Conservation (phyloP, 2,113 vertebrate species). For the human region DNA sequence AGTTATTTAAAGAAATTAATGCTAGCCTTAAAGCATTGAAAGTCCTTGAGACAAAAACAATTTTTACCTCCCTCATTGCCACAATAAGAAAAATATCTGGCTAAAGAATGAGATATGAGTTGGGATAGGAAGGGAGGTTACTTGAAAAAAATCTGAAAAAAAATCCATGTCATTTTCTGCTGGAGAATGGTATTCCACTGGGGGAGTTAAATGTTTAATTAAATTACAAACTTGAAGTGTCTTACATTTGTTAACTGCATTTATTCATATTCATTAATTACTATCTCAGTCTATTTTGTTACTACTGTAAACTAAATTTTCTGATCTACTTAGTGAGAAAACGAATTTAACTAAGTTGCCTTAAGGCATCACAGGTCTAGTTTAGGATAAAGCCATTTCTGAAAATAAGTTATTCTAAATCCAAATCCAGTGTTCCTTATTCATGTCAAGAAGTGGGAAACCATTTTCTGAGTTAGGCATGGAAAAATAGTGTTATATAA, state of each 20-base stretch:
- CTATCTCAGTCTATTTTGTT: neutral
- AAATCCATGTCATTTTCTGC: neutral
- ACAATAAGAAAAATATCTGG: neutral
- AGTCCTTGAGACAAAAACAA: neutral
- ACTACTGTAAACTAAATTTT: neutral
- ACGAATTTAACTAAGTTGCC: neutral
- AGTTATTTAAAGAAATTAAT: neutral
- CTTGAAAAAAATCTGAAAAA: neutral
- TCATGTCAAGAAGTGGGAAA: constrained; percentile 1
- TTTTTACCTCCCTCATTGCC: neutral
- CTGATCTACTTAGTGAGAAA: neutral
- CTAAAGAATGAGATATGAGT: neutral
- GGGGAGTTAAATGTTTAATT: constrained; percentile 18
- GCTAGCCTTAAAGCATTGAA: neutral
- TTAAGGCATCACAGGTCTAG: neutral
- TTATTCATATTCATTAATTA: constrained; percentile 37
- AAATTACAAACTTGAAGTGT: constrained; percentile 1
- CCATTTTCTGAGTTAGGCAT: neutral
- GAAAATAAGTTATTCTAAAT: neutral
- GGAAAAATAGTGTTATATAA: neutral
- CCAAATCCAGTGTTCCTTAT: neutral
- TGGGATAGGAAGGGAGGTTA: neutral
- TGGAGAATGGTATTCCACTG: neutral
- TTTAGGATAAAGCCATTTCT: neutral
- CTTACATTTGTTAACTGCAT: constrained; percentile 17